Conservation (phyloP, 2,113 vertebrate species). For the Microtus ochrogaster region DNA sequence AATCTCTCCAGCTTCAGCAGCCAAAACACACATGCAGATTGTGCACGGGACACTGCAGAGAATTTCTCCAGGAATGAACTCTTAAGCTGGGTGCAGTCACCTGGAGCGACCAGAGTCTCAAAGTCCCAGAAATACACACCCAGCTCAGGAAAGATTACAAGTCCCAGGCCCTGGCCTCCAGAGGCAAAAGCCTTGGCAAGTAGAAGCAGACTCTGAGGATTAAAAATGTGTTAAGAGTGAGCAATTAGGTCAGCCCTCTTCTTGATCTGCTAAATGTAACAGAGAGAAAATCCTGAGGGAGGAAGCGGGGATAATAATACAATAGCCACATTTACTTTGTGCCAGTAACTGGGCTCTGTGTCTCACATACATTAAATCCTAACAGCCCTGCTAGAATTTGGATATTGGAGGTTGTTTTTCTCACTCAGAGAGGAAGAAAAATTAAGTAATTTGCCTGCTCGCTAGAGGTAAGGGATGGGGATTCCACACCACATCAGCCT, state of each 20-base stretch:
- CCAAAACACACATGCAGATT: background rate
- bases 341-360: background rate
- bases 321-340: conserved; percentile 10
- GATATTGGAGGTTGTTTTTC: background rate
- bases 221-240: background rate
- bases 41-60: fast-evolving
- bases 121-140: conserved; percentile 21
- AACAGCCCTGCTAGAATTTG: background rate
- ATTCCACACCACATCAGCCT: background rate
- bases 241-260: background rate
- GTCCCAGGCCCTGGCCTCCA: background rate
- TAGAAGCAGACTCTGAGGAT: background rate
- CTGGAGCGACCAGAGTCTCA: background rate
- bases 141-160: background rate
- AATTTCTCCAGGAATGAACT: background rate
- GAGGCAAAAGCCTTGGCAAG: background rate
- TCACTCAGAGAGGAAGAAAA: background rate
- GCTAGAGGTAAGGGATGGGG: background rate
- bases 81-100: background rate
- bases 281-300: background rate
- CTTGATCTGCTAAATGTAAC: background rate
- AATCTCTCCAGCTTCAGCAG: background rate
- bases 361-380: background rate
- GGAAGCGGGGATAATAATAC: background rate
- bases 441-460: background rate